Base-by-base conservation (phyloP, 2,797 vertebrate species). In the Chromis chromis region DNA sequence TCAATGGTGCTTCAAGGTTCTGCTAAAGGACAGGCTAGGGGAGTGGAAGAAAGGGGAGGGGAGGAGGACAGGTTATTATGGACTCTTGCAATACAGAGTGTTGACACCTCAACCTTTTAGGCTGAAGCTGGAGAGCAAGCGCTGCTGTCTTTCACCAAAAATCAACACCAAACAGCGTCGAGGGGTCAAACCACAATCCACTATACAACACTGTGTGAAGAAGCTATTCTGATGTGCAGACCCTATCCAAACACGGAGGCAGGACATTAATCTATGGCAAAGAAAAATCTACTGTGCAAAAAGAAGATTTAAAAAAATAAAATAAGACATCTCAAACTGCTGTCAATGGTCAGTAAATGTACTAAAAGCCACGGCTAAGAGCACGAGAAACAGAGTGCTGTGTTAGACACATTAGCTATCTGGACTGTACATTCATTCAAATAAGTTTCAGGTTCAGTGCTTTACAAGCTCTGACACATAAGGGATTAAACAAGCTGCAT, bases 1-100 rank as follows among this genome's bases (percentile, higher is more conserved):
- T 93, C 87, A 95, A 94, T 93, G 86, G 91, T 79, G 90, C 85
- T 86, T 94, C 92, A 92, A 94, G 92, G 93, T 94, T 93, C 85
- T 79, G 85, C 74, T 90, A 93, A 95, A 94, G 93, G 93, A 95
- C 92, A 89, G 82, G 76, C 81, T 76, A 62, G 59, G 67, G 77
- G 80, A 74, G 81, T 33, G 53, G 61, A 78, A 58, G 61, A 31
- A 53, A 71, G 42, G 27, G 67, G 42, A 65, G 67, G 63, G 61
- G 63, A 61, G 70, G 70, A 78, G 81, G 85, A 83, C 69, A 72
- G 78, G 81, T 90, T 92, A 88, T 89, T 91, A 93, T 90, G 83
- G 91, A 90, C 84, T 90, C 79, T 80, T 55, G 36, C 84, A 88
- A 87, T 75, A 78, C 79, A 78, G 72, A 50, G 65, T 65, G 75